Evolutionary conservation across 2,888 invertebrate species (phyloP).

Genomic region (Drosophila merina): DNA sequence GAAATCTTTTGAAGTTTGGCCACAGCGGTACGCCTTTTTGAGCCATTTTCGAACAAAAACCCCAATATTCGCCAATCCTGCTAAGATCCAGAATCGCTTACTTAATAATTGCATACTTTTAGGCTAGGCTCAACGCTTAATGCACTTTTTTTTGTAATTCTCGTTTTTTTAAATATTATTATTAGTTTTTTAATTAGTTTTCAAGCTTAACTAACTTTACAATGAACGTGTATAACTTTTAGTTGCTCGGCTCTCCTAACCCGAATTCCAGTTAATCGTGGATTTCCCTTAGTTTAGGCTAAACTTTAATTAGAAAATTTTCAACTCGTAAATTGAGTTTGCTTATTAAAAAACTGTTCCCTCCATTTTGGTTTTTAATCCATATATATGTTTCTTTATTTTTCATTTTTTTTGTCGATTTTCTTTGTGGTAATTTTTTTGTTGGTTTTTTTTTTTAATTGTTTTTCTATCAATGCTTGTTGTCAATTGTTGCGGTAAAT

Average conservation of each 20-base stretch:
- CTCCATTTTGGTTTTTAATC: conserved; percentile 79
- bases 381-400: conserved; percentile 62
- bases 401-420: conserved; percentile 36
- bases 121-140: conserved; percentile 72
- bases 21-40: conserved; percentile 13
- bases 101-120: conserved; percentile 78
- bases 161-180: conserved; percentile 15
- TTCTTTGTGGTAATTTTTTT: conserved; percentile 50
- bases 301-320: conserved; percentile 40
- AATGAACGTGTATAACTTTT: conserved; percentile 45
- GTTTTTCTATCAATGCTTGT: conserved; percentile 40
- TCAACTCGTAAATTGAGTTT: conserved; percentile 51
- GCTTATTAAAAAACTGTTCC: conserved; percentile 74
- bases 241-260: conserved; percentile 30
- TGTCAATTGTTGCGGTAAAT: conserved; percentile 43
- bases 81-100: conserved; percentile 6
- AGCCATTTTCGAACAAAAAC: conserved; percentile 1
- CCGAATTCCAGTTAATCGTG: conserved; percentile 21
- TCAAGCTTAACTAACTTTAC: conserved; percentile 66
- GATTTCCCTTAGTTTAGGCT: conserved; percentile 35
- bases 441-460: conserved; percentile 30
- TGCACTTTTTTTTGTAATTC: conserved; percentile 66
- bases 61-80: neutral
- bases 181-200: conserved; percentile 27
- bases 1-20: conserved; percentile 11